Percentiles rank a stretch among this genome's conserved stretches.
phyloP scores from a whole-genome alignment of 2,888 invertebrate species.

The Chloromyia formosa region DNA sequence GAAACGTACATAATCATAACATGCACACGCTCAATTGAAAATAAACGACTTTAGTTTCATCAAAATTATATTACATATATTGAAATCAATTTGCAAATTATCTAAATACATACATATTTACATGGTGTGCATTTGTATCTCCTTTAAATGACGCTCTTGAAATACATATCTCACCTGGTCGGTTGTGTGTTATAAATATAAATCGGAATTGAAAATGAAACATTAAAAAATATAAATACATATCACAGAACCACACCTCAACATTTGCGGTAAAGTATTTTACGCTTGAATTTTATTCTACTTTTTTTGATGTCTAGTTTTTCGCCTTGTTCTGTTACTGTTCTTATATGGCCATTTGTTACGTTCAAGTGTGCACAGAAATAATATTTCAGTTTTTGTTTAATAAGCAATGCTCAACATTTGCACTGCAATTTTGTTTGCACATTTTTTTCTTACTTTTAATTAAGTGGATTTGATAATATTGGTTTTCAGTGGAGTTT shows the following conservation, averaged over 20 bases:
- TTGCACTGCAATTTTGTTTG: too few relatives aligned
- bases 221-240: constrained; percentile 50
- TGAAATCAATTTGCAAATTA: constrained; percentile 1
- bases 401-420: too few relatives aligned
- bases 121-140: constrained; percentile 36
- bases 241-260: constrained; percentile 65
- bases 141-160: constrained; percentile 23
- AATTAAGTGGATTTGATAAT: too few relatives aligned
- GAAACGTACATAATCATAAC: too few relatives aligned
- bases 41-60: constrained; percentile 29
- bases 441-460: too few relatives aligned
- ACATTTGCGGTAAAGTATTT: constrained; percentile 70
- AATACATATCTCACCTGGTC: constrained; percentile 60
- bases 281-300: constrained; percentile 29
- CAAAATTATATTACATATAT: too few relatives aligned
- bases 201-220: neutral
- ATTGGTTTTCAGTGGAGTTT: too few relatives aligned
- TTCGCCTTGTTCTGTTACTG: neutral
- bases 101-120: neutral
- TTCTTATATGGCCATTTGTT: neutral
- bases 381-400: too few relatives aligned
- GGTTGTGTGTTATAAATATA: constrained; percentile 60
- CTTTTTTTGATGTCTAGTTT: neutral
- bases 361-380: neutral
- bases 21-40: neutral